Evolutionary conservation across 2,113 vertebrate genomes (phyloP), one percentile per base, ranked within the genome.

Genomic region (Chaetodon auriga): DNA sequence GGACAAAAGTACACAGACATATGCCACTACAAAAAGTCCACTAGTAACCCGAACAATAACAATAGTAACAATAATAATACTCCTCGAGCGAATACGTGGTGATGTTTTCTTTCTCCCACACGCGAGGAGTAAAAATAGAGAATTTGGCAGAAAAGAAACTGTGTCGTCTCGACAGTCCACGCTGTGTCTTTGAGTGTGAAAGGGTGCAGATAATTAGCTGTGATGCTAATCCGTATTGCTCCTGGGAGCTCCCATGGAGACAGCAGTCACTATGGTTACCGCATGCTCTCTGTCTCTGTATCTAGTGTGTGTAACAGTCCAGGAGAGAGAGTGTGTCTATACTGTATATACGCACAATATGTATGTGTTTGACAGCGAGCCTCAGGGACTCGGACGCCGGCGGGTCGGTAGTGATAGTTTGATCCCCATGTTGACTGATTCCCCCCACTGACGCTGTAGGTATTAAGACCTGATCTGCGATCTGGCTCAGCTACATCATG

Each of bases 21-120:
- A 89, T 85, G 87, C 60, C 93, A 93, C 90, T 80, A 94, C 84
- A 87, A 88, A 30, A 92, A 91, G 82, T 90, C 91, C 69, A 93
- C 90, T 85, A 92, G 70, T 90, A 89, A 88, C 81, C 85, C 90
- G 86, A 92, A 90, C 87, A 90, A 83, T 85, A 85, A 83, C 57
- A 87, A 88, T 69, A 75, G 78, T 86, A 64, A 81, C 30, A 68
- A 83, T 71, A 61, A 65, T 48, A 80, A 68, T 23, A 85, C 41
- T 87, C 73, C 53, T 80, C 8, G 13, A 82, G 83, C 48, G 9
- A 70, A 76, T 73, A 74, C 25, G 61, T 73, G 76, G 46, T 77
- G 78, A 70, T 73, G 23, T 73, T 83, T 78, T 87, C 51, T 69
- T 62, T 69, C 35, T 30, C 46, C 78, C 84, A 64, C 75, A 79